Base-by-base conservation (phyloP, 2,113 vertebrate species). In the Coregonus clupeaformis region DNA sequence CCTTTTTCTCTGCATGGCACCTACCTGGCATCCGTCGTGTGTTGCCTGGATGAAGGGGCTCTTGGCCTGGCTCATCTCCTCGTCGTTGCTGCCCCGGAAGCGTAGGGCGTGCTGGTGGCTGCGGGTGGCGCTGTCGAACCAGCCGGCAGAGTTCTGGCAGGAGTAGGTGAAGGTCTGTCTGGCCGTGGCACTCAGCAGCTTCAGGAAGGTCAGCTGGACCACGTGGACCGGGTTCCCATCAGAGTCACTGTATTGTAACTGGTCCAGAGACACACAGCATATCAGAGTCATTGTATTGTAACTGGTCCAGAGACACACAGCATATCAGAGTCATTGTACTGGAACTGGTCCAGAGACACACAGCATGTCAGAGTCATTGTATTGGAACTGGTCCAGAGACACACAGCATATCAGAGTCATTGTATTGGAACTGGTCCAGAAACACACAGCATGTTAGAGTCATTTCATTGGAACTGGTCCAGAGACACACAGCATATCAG, bases 191-290 rank as follows among this genome's bases (percentile, higher is more conserved):
- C 96, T 98, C 77, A 98, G 90, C 65, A 98, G 81, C 42, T 95
- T 95, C 68, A 98, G 91, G 91, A 98, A 98, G 77, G 94, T 97
- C 85, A 98, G 78, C 77, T 98, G 97, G 0, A 98, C 94, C 62
- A 96, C 92, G 0, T 90, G 93, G 2, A 98, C 92, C 0, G 94
- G 88, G n/a, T 90, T 91, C 27, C 94, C 96, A 0, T 96, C 94
- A 0, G 89, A 89, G 18, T 98, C 97, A 67, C 85, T 89, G 45
- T 98, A 98, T 73, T 93, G 94, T 86, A 98, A 96, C 97, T 98
- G 80, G 52, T 76, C n/a, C 57, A 59, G 71, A 27, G 64, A 49
- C 14, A 4, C 47, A 49, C 36, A 9, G 2, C 36, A 49, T 49
- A 4, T 49, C 47, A 49, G 47, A 49, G 36, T 36, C 36, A 9